Percentiles rank a stretch among this genome's conserved stretches.
phyloP scores from a whole-genome alignment of 1,140 invertebrate species.

The Sinella curviseta region DNA sequence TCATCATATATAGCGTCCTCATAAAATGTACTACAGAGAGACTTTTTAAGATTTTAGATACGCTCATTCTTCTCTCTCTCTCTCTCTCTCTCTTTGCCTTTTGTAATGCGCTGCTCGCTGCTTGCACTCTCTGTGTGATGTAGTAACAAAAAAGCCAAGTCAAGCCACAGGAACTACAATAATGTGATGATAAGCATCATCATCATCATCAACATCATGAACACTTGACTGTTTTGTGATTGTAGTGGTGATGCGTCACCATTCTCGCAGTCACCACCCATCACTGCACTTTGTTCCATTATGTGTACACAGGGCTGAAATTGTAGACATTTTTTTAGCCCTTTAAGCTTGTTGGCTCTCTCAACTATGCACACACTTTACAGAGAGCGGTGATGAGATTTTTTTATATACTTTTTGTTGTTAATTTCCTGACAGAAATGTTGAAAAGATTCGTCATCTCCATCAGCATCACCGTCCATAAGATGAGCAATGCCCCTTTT shows the following conservation, averaged over 20 bases:
- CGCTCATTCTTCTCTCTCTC: background rate
- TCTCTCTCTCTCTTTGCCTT: background rate
- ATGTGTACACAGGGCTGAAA: background rate
- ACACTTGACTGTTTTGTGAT: background rate
- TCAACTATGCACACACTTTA: no score
- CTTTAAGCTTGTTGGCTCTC: background rate
- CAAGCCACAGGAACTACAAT: background rate
- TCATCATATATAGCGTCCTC: background rate
- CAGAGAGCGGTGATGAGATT: no score
- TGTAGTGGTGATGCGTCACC: background rate
- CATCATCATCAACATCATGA: background rate
- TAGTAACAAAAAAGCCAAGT: background rate
- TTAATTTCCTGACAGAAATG: constrained; percentile 6
- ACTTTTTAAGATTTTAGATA: background rate
- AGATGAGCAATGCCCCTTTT: background rate
- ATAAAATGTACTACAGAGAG: background rate
- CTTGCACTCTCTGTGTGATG: background rate
- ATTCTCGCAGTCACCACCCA: background rate
- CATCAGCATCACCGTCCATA: background rate
- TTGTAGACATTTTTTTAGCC: background rate
- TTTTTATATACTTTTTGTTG: background rate
- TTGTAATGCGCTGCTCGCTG: background rate
- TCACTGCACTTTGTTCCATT: background rate
- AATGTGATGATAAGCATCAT: background rate
- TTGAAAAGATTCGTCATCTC: background rate